Evolutionary conservation across 2,113 vertebrate species (phyloP).

Genomic region (Notiomystis cincta): DNA sequence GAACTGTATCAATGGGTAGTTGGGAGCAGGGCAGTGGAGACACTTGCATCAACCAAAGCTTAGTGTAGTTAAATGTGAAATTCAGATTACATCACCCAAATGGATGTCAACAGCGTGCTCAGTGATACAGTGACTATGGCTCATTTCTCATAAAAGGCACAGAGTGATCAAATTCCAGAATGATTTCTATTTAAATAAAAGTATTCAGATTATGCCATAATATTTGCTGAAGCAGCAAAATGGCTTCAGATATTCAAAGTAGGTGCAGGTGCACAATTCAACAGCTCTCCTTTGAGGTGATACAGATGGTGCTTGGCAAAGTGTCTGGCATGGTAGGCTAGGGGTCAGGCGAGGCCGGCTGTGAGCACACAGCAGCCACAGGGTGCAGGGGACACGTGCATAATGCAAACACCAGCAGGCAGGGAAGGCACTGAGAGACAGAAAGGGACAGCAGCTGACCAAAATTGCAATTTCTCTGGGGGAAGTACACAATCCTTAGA

Average conservation of each 20-base stretch:
- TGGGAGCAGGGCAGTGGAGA: neutral
- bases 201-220: neutral
- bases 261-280: neutral
- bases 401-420: neutral
- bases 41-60: neutral
- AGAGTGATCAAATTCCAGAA: neutral
- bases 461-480: neutral
- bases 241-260: neutral
- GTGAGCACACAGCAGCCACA: neutral
- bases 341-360: neutral
- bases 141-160: neutral
- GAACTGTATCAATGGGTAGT: neutral
- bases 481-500: neutral
- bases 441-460: neutral
- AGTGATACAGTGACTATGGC: neutral
- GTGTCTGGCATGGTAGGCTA: neutral
- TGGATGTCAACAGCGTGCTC: neutral
- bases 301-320: slow-evolving; percentile 10
- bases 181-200: neutral
- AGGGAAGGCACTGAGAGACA: neutral
- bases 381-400: neutral
- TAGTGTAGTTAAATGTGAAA: neutral
- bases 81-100: neutral
- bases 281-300: neutral
- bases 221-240: neutral